Evolutionary conservation across 1,140 invertebrate species (phyloP).

Genomic region (Homarus americanus): DNA sequence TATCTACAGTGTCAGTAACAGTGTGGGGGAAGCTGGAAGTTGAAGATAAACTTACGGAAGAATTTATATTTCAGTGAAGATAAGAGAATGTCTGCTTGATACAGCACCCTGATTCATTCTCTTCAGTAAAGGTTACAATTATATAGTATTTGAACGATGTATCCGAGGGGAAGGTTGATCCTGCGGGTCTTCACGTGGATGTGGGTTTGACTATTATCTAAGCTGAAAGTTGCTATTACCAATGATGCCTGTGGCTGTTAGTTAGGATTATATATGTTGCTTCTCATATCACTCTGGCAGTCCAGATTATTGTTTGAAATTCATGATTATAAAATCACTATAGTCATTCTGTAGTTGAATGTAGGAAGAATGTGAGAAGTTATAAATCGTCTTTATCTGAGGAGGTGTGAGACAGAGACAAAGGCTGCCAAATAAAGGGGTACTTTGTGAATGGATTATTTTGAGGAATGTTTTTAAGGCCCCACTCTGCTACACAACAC

Average conservation of each 20-base stretch:
- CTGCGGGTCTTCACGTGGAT: background rate
- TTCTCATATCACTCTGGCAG: background rate
- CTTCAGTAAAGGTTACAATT: background rate
- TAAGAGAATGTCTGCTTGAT: background rate
- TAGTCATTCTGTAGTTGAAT: background rate
- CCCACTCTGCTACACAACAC: background rate
- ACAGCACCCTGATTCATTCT: background rate
- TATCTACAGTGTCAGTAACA: background rate
- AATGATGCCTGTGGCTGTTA: background rate
- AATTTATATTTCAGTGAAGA: background rate
- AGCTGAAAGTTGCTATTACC: background rate
- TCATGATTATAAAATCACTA: background rate
- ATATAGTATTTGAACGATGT: background rate
- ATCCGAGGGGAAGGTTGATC: background rate
- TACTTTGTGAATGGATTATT: background rate
- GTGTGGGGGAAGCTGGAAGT: background rate
- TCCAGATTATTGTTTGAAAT: background rate
- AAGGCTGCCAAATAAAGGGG: background rate
- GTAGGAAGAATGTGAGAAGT: background rate
- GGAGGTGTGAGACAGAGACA: background rate
- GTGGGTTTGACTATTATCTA: background rate
- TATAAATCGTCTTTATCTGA: background rate
- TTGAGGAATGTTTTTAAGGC: background rate
- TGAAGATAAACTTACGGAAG: background rate
- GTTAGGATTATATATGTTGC: background rate